Percentiles rank a stretch among this genome's conserved stretches.
Conservation (phyloP, 2,113 vertebrate genomes). For the Desmodus rotundus region DNA sequence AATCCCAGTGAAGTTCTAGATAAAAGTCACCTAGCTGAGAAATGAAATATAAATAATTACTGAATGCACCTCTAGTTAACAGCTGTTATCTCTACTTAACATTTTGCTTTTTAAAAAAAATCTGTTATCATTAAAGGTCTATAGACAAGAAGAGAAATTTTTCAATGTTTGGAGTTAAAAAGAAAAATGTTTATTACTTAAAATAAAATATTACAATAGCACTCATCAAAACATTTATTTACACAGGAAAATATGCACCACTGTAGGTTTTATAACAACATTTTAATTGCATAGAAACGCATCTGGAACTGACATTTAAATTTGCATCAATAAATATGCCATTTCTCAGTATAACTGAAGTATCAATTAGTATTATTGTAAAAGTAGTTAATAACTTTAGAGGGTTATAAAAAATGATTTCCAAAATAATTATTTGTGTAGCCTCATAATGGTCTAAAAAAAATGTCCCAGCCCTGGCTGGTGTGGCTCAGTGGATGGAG, state of each 20-base stretch:
- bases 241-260: neutral
- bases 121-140: neutral
- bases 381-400: neutral
- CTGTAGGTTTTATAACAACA: neutral
- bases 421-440: conserved; percentile 2
- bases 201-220: neutral
- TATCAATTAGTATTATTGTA: neutral
- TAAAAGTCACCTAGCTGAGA: conserved; percentile 98
- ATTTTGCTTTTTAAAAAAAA: conserved; percentile 7
- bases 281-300: neutral
- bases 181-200: neutral
- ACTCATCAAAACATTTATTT: neutral
- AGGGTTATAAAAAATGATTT: neutral
- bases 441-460: neutral
- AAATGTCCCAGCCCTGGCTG: no score
- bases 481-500: no score
- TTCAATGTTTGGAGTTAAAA: neutral
- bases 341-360: conserved; percentile 7
- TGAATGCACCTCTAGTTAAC: neutral
- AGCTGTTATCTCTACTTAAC: neutral
- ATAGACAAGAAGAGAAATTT: neutral
- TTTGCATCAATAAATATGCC: neutral
- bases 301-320: conserved; percentile 30
- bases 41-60: conserved; percentile 63
- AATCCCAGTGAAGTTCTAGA: conserved; percentile 99